phyloP scores from a whole-genome alignment of 53 echinoderm and acorn worm genomes.

The Paracentrotus lividus region DNA sequence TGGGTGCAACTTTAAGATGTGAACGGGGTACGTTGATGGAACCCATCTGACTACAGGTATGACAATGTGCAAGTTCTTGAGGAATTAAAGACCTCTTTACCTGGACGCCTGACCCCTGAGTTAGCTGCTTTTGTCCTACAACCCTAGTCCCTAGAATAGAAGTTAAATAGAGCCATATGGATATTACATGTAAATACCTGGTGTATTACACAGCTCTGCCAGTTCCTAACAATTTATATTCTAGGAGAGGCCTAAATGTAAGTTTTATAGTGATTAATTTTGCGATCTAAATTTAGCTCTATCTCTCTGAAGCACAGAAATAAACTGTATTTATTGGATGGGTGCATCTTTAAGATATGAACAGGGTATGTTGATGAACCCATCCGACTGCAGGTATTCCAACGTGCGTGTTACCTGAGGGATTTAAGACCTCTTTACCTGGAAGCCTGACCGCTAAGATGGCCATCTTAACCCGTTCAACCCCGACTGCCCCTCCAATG shows the following conservation, averaged over 20 bases:
- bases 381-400: slow-evolving; percentile 40
- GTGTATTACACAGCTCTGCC: too few relatives aligned
- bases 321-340: too few relatives aligned
- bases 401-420: slow-evolving; percentile 53
- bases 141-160: too few relatives aligned
- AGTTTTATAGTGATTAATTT: too few relatives aligned
- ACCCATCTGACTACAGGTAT: slow-evolving; percentile 28
- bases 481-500: slow-evolving; percentile 9
- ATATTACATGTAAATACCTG: too few relatives aligned
- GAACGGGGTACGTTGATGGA: slow-evolving; percentile 15
- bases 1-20: background rate
- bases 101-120: slow-evolving; percentile 46
- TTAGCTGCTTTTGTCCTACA: background rate
- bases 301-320: too few relatives aligned
- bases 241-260: too few relatives aligned
- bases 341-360: background rate
- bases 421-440: slow-evolving; percentile 52
- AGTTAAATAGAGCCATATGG: too few relatives aligned
- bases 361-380: slow-evolving; percentile 3
- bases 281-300: too few relatives aligned
- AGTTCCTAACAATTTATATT: too few relatives aligned
- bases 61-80: slow-evolving; percentile 38
- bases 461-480: slow-evolving; percentile 15
- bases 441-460: slow-evolving; percentile 48
- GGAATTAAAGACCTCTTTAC: slow-evolving; percentile 47